Conservation (phyloP, 2,888 invertebrate genomes). For the Ormyrus thymus region DNA sequence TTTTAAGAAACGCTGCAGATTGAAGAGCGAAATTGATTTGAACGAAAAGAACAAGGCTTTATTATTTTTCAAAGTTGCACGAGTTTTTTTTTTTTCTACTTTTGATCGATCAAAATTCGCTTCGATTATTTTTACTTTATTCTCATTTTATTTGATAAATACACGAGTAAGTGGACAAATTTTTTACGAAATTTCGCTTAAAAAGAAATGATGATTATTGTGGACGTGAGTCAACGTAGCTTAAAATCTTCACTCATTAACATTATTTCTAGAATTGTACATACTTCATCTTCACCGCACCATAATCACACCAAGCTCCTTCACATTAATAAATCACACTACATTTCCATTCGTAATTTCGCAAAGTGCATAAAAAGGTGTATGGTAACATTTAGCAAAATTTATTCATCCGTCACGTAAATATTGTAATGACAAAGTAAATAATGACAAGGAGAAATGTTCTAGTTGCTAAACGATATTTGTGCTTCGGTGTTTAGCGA, state of each 20-base stretch:
- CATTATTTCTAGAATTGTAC: constrained; percentile 36
- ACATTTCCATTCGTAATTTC: constrained; percentile 23
- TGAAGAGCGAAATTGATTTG: neutral
- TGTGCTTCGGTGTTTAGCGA: too few species aligned
- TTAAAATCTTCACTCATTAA: constrained; percentile 34
- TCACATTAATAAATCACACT: constrained; percentile 24
- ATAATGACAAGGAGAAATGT: constrained; percentile 9
- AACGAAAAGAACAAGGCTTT: neutral
- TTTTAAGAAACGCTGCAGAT: constrained; percentile 32
- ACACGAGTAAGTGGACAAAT: neutral
- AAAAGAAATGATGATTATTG: constrained; percentile 34
- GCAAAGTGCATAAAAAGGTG: constrained; percentile 19
- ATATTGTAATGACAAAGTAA: too few species aligned
- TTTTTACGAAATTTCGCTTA: constrained; percentile 13
- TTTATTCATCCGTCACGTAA: constrained; percentile 6
- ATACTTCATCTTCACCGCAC: constrained; percentile 41
- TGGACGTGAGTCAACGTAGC: constrained; percentile 40
- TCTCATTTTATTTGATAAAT: neutral
- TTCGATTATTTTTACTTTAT: neutral
- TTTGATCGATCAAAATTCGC: neutral
- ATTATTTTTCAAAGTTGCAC: constrained; percentile 26
- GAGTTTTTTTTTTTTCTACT: neutral
- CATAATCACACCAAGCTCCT: constrained; percentile 15
- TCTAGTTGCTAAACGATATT: constrained; percentile 4
- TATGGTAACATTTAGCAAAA: constrained; percentile 40